A percentile compares a stretch with the other conserved stretches of the same genome.
Conservation (phyloP, 23 tunicate species). For the Halocynthia roretzi region DNA sequence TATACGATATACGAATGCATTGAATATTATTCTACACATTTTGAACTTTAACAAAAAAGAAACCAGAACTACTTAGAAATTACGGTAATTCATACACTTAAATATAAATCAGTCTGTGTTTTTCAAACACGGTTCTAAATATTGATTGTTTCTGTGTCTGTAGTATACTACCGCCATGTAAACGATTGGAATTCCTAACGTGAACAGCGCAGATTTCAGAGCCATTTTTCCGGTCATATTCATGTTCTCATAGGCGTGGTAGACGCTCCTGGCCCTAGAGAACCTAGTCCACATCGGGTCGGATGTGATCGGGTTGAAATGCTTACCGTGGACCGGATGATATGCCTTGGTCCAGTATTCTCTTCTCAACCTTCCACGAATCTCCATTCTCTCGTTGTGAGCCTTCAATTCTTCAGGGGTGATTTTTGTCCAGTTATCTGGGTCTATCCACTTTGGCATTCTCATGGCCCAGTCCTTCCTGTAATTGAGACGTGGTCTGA, state of each 20-base stretch:
- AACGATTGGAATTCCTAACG: too few species aligned
- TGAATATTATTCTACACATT: too few species aligned
- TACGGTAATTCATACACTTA: too few species aligned
- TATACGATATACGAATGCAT: too few species aligned
- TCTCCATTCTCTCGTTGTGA: constrained; percentile 55
- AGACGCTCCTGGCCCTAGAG: constrained; percentile 7
- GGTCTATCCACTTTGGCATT: constrained; percentile 64
- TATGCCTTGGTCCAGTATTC: constrained; percentile 58
- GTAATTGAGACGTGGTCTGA: constrained; percentile 41
- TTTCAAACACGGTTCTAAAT: too few species aligned
- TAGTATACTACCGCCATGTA: too few species aligned
- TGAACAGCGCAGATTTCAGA: background rate
- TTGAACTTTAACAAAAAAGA: too few species aligned
- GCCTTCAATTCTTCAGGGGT: constrained; percentile 56
- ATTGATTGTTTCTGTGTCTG: too few species aligned
- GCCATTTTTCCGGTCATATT: background rate
- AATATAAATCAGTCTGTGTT: too few species aligned
- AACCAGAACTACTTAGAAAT: too few species aligned
- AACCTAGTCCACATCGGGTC: constrained; percentile 34
- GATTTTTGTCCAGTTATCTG: constrained; percentile 70
- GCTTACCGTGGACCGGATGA: constrained; percentile 59
- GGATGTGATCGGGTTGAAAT: constrained; percentile 24
- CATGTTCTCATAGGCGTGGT: background rate
- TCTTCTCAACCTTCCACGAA: constrained; percentile 68
- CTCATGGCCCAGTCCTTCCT: constrained; percentile 18